These are phyloP conservation scores for Psophia crepitans DNA, from an alignment of 2,113 vertebrate genomes.

Conservation along the genomic window DNA sequence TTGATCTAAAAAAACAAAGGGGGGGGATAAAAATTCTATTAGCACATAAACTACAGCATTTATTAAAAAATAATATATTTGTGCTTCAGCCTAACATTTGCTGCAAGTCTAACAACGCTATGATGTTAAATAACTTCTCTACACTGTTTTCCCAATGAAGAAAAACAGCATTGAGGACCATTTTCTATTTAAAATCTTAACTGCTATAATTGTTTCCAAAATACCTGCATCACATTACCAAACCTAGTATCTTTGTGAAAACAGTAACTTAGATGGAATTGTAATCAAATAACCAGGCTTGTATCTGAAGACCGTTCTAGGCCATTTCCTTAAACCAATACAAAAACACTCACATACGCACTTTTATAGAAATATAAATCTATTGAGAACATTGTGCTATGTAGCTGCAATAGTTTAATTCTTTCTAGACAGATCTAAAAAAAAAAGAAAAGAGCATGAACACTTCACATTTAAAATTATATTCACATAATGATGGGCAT, in stretches of 20 bases:
- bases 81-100: not conserved
- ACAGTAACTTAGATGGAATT: not conserved
- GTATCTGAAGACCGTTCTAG: not conserved
- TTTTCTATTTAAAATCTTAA: not conserved
- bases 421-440: not conserved
- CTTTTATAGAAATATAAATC: not conserved
- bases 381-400: not conserved
- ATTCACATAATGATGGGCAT: not conserved
- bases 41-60: not conserved
- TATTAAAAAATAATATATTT: not conserved
- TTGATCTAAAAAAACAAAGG: constrained; percentile 79
- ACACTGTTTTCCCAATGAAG: not conserved
- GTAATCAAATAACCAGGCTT: not conserved
- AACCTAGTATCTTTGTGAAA: not conserved
- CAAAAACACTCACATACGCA: not conserved
- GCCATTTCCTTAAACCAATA: not conserved
- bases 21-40: not conserved
- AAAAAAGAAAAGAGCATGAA: not conserved
- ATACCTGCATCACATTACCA: not conserved
- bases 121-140: not conserved
- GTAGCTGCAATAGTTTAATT: not conserved
- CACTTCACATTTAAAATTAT: not conserved
- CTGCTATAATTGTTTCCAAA: not conserved
- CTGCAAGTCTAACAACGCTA: not conserved
- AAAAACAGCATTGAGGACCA: not conserved